A percentile compares a stretch with the other conserved stretches of the same genome.
These are phyloP conservation scores for Lucilia cuprina DNA, from an alignment of 1,140 invertebrate genomes.

Conservation along the genomic window DNA sequence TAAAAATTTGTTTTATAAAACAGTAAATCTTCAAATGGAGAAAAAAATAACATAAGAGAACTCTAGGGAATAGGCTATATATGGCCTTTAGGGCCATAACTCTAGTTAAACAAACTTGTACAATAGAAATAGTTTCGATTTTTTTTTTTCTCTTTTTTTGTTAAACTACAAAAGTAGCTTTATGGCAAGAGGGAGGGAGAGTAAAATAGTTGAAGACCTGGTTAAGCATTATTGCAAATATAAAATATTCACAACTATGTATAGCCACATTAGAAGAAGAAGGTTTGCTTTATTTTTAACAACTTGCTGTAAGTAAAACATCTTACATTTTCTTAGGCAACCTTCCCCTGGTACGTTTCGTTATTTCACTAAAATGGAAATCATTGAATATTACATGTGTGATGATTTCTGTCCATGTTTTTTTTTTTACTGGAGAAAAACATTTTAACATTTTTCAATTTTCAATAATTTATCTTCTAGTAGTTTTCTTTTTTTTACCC, in stretches of 20 bases:
- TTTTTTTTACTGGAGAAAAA: neutral
- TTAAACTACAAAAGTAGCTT: neutral
- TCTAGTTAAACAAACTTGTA: too few relatives aligned
- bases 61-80: slow-evolving; percentile 8
- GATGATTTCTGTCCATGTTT: neutral
- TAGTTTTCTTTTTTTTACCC: too few relatives aligned
- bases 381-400: neutral
- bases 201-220: neutral
- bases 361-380: neutral
- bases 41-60: neutral
- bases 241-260: neutral
- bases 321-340: neutral
- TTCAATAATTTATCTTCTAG: neutral
- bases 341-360: neutral
- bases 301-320: neutral
- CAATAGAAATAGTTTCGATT: too few relatives aligned
- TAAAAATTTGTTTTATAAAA: slow-evolving; percentile 5
- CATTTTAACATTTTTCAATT: neutral
- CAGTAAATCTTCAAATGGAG: neutral
- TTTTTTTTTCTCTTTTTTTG: neutral
- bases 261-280: neutral
- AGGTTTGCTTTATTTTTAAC: neutral
- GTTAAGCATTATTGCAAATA: neutral
- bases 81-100: neutral
- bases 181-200: too few relatives aligned